Base-by-base conservation (phyloP, 2,797 vertebrate genomes). In the Crocodylus rhombifer region DNA sequence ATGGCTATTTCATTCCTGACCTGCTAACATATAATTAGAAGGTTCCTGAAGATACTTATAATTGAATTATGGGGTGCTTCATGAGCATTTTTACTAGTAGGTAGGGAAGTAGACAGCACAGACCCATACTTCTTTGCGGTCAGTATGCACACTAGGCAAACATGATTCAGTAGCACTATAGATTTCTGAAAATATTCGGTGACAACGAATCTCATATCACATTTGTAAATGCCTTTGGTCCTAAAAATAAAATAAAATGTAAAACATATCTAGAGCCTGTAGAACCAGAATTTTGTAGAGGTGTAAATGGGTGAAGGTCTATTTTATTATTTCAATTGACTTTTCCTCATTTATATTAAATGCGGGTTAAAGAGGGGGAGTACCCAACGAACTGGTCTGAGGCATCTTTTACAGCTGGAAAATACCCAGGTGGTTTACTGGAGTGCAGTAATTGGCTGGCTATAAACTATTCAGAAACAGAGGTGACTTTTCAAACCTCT, bases 11-110 rank as follows among this genome's bases (percentile, higher is more conserved):
- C 86, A 91, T 96, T 97, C 96, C 96, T 96, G 96, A 94, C 91
- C 96, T 71, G 78, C 77, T 96, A 92, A 94, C 91, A 89, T 90
- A 89, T 97, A 97, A 97, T 98, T 97, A 96, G 92, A 96, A 95
- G 91, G 85, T 95, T 97, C 93, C 94, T 95, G 77, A 94, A 97
- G 91, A 93, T 96, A 93, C 92, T 97, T 97, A 90, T 96, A 96
- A 97, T 96, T 97, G 95, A 97, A 94, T 97, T 97, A 97, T 95
- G 93, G 95, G 91, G 80, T 90, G 85, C 93, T 96, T 95, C 91
- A 77, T 77, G 94, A 94, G 82, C 94, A 91, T 97, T 96, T 92
- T 93, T 90, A 89, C 88, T 87, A 78, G 86, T 90, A 97, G 94
- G 92, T 95, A 95, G 87, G 82, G 79, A 92, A 82, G 78, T 91